These are phyloP conservation scores for Nipponacmea schrenckii DNA, from an alignment of 2,888 invertebrate genomes.

Conservation along the genomic window DNA sequence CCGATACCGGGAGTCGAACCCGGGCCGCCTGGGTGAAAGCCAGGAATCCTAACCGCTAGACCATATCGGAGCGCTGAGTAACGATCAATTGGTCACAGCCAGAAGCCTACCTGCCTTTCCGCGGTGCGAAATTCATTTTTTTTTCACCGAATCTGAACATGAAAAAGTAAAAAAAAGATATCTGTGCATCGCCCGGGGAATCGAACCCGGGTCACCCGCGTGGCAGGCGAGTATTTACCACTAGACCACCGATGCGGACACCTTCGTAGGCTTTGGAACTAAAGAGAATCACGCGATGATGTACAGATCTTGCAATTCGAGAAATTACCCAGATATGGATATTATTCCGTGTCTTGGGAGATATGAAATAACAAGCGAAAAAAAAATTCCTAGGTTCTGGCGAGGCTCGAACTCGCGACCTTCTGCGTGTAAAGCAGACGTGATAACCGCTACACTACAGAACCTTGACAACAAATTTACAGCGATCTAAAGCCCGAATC, in stretches of 20 bases:
- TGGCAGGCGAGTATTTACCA: constrained; percentile 6
- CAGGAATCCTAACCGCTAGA: constrained; percentile 8
- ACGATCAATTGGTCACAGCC: too few relatives aligned
- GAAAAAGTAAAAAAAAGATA: too few relatives aligned
- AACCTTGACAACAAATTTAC: constrained; percentile 29
- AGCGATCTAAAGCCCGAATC: too few relatives aligned
- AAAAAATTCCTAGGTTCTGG: constrained; percentile 40
- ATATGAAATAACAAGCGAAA: too few relatives aligned
- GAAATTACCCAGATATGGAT: too few relatives aligned
- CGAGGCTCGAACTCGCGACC: constrained; percentile 59
- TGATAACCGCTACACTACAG: constrained; percentile 62
- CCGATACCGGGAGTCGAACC: constrained; percentile 9
- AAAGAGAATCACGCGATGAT: too few relatives aligned
- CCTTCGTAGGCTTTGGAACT: not conserved
- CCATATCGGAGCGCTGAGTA: not conserved
- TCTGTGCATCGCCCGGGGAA: not conserved
- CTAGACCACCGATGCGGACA: constrained; percentile 2
- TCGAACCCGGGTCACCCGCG: constrained; percentile 6
- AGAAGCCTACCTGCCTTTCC: too few relatives aligned
- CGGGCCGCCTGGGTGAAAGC: constrained; percentile 9
- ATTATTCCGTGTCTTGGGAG: too few relatives aligned
- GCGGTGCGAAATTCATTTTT: too few relatives aligned
- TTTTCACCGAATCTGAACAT: too few relatives aligned
- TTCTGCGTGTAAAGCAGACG: constrained; percentile 63
- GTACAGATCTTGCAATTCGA: too few relatives aligned